Base-by-base conservation (phyloP, 2,797 vertebrate genomes). In the Halcyon smyrnensis region DNA sequence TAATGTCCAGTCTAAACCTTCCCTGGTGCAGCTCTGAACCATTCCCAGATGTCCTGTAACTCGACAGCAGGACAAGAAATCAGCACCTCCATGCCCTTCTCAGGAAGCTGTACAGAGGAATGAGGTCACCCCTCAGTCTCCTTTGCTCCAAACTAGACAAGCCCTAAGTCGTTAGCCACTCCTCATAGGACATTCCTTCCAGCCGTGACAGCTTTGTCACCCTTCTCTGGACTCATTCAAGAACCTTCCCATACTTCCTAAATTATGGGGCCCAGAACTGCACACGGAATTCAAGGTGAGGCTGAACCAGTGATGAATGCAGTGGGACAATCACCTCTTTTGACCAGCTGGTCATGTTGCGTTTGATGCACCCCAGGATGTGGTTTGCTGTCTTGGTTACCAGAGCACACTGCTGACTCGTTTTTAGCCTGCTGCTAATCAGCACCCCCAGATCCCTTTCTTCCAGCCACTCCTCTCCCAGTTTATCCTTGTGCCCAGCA, bases 41-140 rank as follows among this genome's bases (percentile, higher is more conserved):
- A 30, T 30, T 77, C n/a, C 7, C 37, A 46, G 0, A 0, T 2
- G 3, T 57, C 16, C 59, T 37, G 4, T 46, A 43, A 27, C 4
- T n/a, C 48, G n/a, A 41, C 45, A 41, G 10, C 19, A 81, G 6
- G n/a, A 62, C 12, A 46, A 60, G 27, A 18, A 34, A 56, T 46
- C 41, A 21, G n/a, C 3, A 51, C 10, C 30, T 60, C 30, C n/a
- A 19, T 59, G 25, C 7, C 15, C 28, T 37, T 32, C 20, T 65
- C 39, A 67, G 57, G 24, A 87, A 60, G 7, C 48, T 84, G 57
- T 17, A 36, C 32, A 54, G 5, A 62, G 25, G 67, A 94, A n/a
- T 25, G 41, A 84, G 11, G 12, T 70, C 27, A 34, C 34, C n/a
- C 19, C 46, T 48, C 46, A 24, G 20, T 48, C 46, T 24, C 46